Evolutionary conservation across 2,113 vertebrate species (phyloP), one percentile per base, ranked within the genome.

Genomic region (Spheniscus mendiculus): DNA sequence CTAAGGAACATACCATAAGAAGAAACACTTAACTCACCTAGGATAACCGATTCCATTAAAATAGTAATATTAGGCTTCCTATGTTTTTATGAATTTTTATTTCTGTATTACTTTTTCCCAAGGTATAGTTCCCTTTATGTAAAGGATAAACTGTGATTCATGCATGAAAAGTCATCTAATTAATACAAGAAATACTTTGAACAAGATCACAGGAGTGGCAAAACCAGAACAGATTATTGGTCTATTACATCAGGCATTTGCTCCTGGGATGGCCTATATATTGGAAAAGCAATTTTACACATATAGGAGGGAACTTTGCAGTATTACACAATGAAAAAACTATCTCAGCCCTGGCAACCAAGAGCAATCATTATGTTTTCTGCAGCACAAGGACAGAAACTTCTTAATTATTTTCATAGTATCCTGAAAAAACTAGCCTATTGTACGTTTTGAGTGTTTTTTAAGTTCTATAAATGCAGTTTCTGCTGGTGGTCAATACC

Each of bases 161-260:
- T 81, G 23, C 44, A 36, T 67, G 84, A 59, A 90, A 94, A 96
- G 65, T 70, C 53, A 91, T 90, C 52, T 97, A 56, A 19, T 94
- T 93, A 96, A 90, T 96, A 87, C 59, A 76, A 92, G 80, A 95
- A 96, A 93, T 93, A 78, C 89, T 97, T 97, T 97, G 89, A 96
- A 97, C 66, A 92, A 81, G 83, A 85, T 87, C 65, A 89, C 73
- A 89, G 40, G 82, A 83, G 80, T 80, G 71, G 95, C 77, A 83
- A 49, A 42, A 80, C 52, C 36, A 38, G 65, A 87, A 63, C 63
- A 81, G 83, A 44, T 93, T 93, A 90, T 47, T 85, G 61, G 79
- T 74, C 45, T 91, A 1, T 93, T 82, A 84, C 38, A 4, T 87
- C 84, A 90, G 66, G 65, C 74, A 47, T 63, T 74, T 89, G 44